Base-by-base conservation (phyloP, 2,888 invertebrate genomes). In the Platynereis dumerilii region DNA sequence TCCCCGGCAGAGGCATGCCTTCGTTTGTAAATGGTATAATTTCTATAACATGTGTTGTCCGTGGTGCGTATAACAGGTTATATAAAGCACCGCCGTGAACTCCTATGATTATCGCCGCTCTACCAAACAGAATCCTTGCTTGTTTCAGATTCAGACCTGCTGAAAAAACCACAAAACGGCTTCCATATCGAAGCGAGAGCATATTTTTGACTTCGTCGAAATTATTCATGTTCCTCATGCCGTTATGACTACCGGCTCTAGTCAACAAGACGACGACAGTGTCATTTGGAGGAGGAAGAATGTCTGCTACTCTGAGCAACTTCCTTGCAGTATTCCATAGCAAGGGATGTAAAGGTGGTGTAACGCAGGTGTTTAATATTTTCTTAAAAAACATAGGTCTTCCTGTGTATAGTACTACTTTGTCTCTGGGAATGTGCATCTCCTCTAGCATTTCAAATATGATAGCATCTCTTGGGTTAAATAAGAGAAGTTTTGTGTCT, bases 71-170 rank as follows among this genome's bases (percentile, higher is more conserved):
- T n/a, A 53, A 28, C 53, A 67, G 44, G 58, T 67, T 67, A 39
- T 67, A 67, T n/a, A 67, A 58, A 5, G 60, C 67, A 1, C 67
- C 67, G 17, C 67, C 67, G 29, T 67, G 67, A 7, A 64, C 64
- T 17, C 67, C 67, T 5, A 67, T 67, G 5, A 67, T n/a, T 17
- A 65, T 29, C 2, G 57, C 28, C 5, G 65, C 64, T 28, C 44
- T 27, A 5, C 55, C 44, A 34, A 67, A 67, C 7, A 65, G 28
- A 20, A 26, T 45, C 34, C 29, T 27, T 22, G 54, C 45, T 17
- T 65, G 48, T 3, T 22, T 22, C 5, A 67, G 44, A 29, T n/a
- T 61, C 20, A 42, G 44, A 15, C 54, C 53, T 20, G 60, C 61
- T n/a, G 28, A n/a, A 52, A 67, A 67, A 24, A 65, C 28, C 17